Evolutionary conservation across 1,140 invertebrate genomes (phyloP).

Genomic region (Ceratitis capitata): DNA sequence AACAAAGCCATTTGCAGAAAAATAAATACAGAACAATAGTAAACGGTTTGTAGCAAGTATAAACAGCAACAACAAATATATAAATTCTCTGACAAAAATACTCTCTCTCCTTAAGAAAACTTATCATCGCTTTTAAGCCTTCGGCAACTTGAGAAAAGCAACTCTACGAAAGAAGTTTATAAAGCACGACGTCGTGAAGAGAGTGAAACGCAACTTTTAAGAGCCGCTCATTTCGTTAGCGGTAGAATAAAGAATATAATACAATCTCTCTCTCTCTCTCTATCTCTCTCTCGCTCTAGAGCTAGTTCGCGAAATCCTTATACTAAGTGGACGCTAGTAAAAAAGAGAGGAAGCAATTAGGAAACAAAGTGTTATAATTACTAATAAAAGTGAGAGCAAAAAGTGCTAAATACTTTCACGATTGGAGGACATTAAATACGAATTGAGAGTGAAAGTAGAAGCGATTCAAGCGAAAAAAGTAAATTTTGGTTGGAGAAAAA

Average conservation of each 20-base stretch:
- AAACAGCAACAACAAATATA: neutral
- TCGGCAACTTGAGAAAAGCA: neutral
- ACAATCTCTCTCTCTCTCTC: neutral
- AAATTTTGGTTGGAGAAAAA: neutral
- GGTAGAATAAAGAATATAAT: neutral
- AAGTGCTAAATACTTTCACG: neutral
- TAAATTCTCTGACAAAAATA: neutral
- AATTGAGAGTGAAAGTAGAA: neutral
- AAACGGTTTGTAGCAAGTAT: neutral
- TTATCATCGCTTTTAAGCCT: neutral
- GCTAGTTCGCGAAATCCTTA: neutral
- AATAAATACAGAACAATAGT: neutral
- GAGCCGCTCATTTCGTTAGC: neutral
- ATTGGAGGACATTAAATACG: neutral
- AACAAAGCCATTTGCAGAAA: neutral
- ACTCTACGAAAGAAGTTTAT: no score
- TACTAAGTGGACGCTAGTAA: neutral
- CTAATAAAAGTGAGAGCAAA: neutral
- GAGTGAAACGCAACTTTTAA: neutral
- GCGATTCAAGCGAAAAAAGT: neutral
- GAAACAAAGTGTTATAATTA: constrained; percentile 10
- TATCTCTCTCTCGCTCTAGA: neutral
- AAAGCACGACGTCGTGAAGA: neutral
- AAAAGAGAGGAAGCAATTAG: neutral
- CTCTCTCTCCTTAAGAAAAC: neutral